phyloP scores from a whole-genome alignment of 2,113 vertebrate genomes.

The pig (Sus scrofa) region DNA sequence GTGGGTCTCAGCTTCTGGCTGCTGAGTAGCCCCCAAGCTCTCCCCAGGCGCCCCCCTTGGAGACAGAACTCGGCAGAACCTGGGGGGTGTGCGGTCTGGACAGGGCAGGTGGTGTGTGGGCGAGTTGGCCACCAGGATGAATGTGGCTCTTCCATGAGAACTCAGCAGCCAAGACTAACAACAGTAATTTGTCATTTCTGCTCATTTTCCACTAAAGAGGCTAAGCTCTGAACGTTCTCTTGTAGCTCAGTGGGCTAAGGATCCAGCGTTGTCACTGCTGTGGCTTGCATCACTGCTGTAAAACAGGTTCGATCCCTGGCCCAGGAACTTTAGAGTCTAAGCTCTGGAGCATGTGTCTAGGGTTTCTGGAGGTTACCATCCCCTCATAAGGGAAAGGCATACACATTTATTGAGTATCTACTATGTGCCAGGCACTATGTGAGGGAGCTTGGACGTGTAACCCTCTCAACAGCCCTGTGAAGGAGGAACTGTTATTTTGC shows the following conservation, averaged over 20 bases:
- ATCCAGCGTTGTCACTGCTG: too few relatives aligned
- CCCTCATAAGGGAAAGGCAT: neutral
- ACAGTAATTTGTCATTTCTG: neutral
- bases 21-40: neutral
- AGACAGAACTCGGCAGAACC: neutral
- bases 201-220: neutral
- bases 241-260: too few relatives aligned
- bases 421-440: neutral
- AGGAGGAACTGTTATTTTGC: neutral
- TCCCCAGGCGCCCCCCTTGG: neutral
- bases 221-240: neutral
- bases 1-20: neutral
- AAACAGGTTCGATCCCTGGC: too few relatives aligned
- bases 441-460: neutral
- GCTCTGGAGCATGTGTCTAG: neutral
- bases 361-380: neutral
- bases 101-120: accelerated
- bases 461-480: neutral
- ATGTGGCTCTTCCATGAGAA: neutral
- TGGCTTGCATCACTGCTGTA: too few relatives aligned
- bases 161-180: neutral
- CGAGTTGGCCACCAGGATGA: neutral
- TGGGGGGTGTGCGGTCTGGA: accelerated
- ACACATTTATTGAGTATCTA: neutral
- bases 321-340: neutral